These are phyloP conservation scores for Bruchidius siliquastri DNA, from an alignment of 2,888 invertebrate species.

Conservation along the genomic window DNA sequence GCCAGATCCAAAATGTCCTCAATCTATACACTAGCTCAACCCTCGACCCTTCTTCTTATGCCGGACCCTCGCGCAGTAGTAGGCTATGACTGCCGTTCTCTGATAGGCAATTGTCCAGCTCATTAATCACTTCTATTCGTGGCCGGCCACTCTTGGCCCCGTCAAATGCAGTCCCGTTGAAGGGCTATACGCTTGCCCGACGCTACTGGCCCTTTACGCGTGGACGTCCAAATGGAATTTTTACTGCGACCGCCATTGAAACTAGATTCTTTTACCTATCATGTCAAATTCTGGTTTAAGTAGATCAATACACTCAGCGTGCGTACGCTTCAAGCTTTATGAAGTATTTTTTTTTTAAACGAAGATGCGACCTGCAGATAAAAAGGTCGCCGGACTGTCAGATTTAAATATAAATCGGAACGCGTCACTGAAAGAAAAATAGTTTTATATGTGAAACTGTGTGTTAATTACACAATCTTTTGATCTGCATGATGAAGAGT, in stretches of 20 bases:
- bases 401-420: no score
- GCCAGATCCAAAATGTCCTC: background rate
- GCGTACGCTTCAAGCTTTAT: no score
- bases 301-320: no score
- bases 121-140: conserved; percentile 47
- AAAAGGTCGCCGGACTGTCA: no score
- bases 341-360: no score
- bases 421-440: no score
- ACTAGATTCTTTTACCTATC: no score
- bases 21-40: background rate
- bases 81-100: conserved; percentile 20
- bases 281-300: no score
- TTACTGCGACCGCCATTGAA: background rate
- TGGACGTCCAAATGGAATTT: background rate
- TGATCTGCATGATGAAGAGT: no score
- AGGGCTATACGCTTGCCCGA: background rate
- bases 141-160: conserved; percentile 42
- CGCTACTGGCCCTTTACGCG: background rate
- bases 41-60: conserved; percentile 40
- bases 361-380: no score
- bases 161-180: conserved; percentile 48
- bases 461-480: no score
- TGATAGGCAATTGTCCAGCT: conserved; percentile 47
- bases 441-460: no score
- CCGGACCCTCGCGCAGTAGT: conserved; percentile 3